These are phyloP conservation scores for Malachius bipustulatus DNA, from an alignment of 2,888 invertebrate species.

Conservation along the genomic window DNA sequence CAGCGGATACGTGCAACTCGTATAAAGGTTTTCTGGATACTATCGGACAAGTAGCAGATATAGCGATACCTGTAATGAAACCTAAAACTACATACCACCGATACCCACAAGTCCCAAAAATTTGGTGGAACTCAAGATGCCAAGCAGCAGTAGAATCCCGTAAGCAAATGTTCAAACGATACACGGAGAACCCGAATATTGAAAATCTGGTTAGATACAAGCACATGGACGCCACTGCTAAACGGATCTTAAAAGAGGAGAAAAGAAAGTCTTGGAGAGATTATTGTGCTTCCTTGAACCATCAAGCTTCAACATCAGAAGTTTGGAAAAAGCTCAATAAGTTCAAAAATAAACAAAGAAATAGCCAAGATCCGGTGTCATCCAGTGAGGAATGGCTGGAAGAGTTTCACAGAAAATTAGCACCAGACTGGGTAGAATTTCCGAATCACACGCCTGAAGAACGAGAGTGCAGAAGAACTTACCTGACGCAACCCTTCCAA, in stretches of 20 bases:
- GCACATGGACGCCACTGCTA: slow-evolving; percentile 1
- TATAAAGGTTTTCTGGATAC: no score
- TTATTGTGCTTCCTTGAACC: slow-evolving; percentile 5
- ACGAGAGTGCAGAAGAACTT: neutral
- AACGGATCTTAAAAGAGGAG: slow-evolving; percentile 5
- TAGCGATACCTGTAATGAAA: slow-evolving; percentile 4
- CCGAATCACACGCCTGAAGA: no score
- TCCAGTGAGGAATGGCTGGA: neutral
- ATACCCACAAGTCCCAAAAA: no score
- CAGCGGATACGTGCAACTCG: no score
- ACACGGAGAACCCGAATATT: neutral
- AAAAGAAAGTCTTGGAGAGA: slow-evolving; percentile 4
- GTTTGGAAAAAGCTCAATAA: slow-evolving; percentile 6
- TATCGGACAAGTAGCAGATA: no score
- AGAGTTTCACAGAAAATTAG: slow-evolving; percentile 7
- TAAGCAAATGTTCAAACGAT: neutral
- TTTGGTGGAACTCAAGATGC: slow-evolving; percentile 7
- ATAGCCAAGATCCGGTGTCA: neutral
- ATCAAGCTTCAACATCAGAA: neutral
- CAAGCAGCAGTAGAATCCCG: neutral
- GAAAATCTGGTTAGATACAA: slow-evolving; percentile 4
- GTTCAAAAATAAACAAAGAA: neutral
- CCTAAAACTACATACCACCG: no score
- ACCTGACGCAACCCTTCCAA: slow-evolving; percentile 1
- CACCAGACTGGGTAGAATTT: neutral